Evolutionary conservation across 1,140 invertebrate species (phyloP), one percentile per base, ranked within the genome.

Genomic region (Frieseomelitta varia): DNA sequence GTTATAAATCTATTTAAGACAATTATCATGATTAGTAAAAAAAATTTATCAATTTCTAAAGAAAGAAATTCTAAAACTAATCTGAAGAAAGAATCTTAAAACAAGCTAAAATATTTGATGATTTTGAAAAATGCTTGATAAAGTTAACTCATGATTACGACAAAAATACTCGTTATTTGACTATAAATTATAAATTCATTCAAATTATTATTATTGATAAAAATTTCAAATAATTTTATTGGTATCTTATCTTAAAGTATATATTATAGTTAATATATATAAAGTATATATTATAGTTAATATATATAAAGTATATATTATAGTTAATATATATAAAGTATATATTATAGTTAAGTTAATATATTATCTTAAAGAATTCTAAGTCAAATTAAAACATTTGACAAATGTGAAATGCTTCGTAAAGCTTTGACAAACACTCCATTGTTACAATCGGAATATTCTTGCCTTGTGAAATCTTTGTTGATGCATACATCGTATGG

Each of bases 401-500:
- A 34, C 11, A 17, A 74, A 21, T 51, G 51, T 27, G 1, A 78
- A 21, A 8, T 0, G 0, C 11, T 19, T 12, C n/a, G 15, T n/a
- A 12, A 27, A 21, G 72, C 17, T 47, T 4, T 11, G 51, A 14
- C 14, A n/a, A 69, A 87, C n/a, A 65, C 10, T 2, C 15, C n/a
- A 74, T 76, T 63, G 47, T 34, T 58, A 39, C 24, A 27, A 74
- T 86, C 30, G 63, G 27, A 34, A 79, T 39, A 71, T 24, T 15
- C 39, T 68, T 58, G 51, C 51, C 65, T 89, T 85, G 61, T 39
- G 79, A 88, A 85, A 88, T 82, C 15, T 19, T 21, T 87, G 78
- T 82, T 55, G 27, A 53, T 75, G 27, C 58, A 79, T 76, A 84
- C 76, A 73, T 79, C n/a, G 55, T 17, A 27, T 1, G 68, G 55